Percentiles rank a stretch among this genome's conserved stretches.
These are phyloP conservation scores for Conomelus anceps DNA, from an alignment of 2,888 invertebrate genomes.

Conservation along the genomic window DNA sequence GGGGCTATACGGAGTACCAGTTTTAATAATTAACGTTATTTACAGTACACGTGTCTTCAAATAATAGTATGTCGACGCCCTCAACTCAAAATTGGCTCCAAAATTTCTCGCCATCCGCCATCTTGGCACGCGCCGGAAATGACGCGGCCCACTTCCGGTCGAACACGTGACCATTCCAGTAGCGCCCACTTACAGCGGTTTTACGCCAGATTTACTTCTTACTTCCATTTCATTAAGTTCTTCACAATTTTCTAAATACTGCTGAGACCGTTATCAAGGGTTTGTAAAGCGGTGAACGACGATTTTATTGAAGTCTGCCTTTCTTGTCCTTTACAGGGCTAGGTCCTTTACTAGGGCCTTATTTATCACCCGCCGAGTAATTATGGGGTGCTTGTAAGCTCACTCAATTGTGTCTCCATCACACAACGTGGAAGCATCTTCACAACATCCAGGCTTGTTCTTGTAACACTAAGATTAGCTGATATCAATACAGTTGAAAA, in stretches of 20 bases:
- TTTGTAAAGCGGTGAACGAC: background rate
- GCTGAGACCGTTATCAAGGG: background rate
- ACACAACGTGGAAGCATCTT: no score
- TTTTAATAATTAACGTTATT: constrained; percentile 12
- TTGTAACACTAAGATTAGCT: background rate
- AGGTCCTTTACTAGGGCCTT: background rate
- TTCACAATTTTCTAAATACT: background rate
- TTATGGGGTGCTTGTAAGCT: background rate
- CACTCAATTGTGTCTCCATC: background rate
- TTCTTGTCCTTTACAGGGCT: background rate
- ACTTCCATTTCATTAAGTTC: constrained; percentile 15
- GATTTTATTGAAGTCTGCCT: background rate
- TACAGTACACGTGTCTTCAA: background rate
- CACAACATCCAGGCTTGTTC: background rate
- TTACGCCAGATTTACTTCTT: constrained; percentile 26
- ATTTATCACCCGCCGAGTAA: background rate
- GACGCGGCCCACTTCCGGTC: constrained; percentile 26
- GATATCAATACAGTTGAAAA: no score
- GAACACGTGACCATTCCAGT: constrained; percentile 15
- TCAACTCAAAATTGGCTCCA: background rate
- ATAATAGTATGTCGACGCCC: background rate
- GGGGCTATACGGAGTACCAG: background rate
- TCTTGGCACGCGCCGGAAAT: constrained; percentile 22
- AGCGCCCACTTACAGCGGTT: constrained; percentile 22
- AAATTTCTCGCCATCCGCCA: background rate